Evolutionary conservation across 2,113 vertebrate genomes (phyloP), one percentile per base, ranked within the genome.

Genomic region (Tyto alba): DNA sequence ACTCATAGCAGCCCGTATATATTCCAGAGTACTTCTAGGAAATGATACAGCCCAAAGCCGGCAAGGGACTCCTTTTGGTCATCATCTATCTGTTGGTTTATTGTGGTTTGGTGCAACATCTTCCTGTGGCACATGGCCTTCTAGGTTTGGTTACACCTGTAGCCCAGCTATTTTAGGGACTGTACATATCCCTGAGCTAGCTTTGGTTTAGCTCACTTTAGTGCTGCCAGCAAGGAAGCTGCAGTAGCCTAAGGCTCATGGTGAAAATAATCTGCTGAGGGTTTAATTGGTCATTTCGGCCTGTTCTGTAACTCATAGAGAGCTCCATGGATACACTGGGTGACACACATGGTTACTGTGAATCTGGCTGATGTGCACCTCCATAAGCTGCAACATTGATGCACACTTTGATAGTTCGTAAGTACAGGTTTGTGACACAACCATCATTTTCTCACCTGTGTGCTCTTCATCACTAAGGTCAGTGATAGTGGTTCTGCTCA

Each of bases 261-360:
- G n/a, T 27, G 30, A 53, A 63, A 38, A 26, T 7, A 50, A 12
- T 19, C 43, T 56, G 16, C 26, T 7, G 63, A 68, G 38, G 32
- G 26, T 41, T 74, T 83, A 43, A 48, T 27, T 1, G 0, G 4
- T 43, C 48, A 32, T 52, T 71, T 57, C 0, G 0, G 9, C 27
- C 38, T 43, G 32, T 67, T 47, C 47, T 92, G 53, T 62, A 67
- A 13, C 15, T 85, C 45, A 19, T 23, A 89, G 52, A 6, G 5
- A 67, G 32, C 20, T 63, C 53, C 13, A 19, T 9, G 26, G 50
- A n/a, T 20, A 50, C 16, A 27, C 10, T 17, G 23, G 71, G 20
- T 50, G 38, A 66, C 23, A 66, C 17, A 56, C 11, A 10, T 23
- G 16, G 7, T 66, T 71, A 55, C 22, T 32, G 43, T 50, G 68